Conservation (phyloP, 2,797 vertebrate species). For the Gallinago nigripennis region DNA sequence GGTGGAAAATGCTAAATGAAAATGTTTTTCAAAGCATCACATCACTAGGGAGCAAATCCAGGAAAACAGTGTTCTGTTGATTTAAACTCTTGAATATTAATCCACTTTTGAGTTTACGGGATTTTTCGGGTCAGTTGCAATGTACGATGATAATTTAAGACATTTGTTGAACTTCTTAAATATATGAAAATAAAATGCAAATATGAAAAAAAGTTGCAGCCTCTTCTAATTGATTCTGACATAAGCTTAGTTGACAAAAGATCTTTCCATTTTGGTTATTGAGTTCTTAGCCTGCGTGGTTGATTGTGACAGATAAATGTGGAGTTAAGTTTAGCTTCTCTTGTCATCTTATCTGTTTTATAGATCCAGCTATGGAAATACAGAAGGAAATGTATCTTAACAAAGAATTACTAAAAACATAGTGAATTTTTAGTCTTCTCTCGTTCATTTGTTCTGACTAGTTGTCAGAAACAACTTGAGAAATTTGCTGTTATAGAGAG, state of each 20-base stretch:
- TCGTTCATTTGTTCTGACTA: not conserved
- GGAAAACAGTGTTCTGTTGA: not conserved
- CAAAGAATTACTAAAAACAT: not conserved
- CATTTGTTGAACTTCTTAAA: not conserved
- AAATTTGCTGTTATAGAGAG: not conserved
- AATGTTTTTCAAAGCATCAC: not conserved
- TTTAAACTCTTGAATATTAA: not conserved
- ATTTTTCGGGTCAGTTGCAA: not conserved
- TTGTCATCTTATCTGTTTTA: not conserved
- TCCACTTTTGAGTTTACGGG: not conserved
- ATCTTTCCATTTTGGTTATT: not conserved
- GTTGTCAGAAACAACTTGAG: not conserved
- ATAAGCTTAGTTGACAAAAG: not conserved
- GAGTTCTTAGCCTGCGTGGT: not conserved
- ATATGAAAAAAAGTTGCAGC: not conserved
- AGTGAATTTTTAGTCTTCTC: not conserved
- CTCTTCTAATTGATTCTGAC: not conserved
- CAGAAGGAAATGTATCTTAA: not conserved
- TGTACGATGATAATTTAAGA: not conserved
- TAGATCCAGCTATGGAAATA: not conserved
- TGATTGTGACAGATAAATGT: not conserved
- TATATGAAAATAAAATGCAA: constrained; percentile 38
- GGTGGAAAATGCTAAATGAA: not conserved
- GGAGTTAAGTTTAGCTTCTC: not conserved
- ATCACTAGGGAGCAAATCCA: not conserved